Evolutionary conservation across 2,113 vertebrate species (phyloP).

Genomic region (Proterorhinus semilunaris): DNA sequence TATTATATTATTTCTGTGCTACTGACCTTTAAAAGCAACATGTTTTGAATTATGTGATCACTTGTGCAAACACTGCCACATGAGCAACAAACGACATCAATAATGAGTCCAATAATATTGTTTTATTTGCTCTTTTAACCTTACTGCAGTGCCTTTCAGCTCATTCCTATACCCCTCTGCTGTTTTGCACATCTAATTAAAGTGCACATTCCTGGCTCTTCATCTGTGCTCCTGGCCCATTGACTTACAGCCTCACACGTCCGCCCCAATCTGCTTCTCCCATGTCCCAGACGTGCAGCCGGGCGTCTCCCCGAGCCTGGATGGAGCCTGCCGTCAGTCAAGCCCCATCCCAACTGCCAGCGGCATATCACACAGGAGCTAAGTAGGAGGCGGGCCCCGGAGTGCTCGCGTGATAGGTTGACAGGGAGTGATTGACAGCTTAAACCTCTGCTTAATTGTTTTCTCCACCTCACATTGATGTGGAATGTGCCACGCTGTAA

Average conservation of each 20-base stretch:
- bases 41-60: too few relatives aligned
- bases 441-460: conserved; percentile 78
- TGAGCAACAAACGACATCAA: too few relatives aligned
- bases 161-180: conserved; percentile 11
- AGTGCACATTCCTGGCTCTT: conserved; percentile 32
- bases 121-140: not conserved
- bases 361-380: conserved; percentile 72
- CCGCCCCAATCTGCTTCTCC: conserved; percentile 62
- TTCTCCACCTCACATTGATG: conserved; percentile 65
- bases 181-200: conserved; percentile 65
- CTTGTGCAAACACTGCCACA: too few relatives aligned
- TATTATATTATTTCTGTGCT: too few relatives aligned
- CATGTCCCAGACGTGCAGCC: conserved; percentile 56
- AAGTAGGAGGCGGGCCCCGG: conserved; percentile 73
- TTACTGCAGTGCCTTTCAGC: not conserved
- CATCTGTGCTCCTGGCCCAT: conserved; percentile 34
- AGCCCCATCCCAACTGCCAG: conserved; percentile 72
- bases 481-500: conserved; percentile 55
- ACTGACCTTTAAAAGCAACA: too few relatives aligned
- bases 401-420: conserved; percentile 71
- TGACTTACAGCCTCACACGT: conserved; percentile 47
- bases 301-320: conserved; percentile 59
- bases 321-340: conserved; percentile 74
- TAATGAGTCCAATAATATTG: not conserved
- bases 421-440: conserved; percentile 74